phyloP scores from a whole-genome alignment of 2,113 vertebrate genomes.

The Ammodytes dubius region DNA sequence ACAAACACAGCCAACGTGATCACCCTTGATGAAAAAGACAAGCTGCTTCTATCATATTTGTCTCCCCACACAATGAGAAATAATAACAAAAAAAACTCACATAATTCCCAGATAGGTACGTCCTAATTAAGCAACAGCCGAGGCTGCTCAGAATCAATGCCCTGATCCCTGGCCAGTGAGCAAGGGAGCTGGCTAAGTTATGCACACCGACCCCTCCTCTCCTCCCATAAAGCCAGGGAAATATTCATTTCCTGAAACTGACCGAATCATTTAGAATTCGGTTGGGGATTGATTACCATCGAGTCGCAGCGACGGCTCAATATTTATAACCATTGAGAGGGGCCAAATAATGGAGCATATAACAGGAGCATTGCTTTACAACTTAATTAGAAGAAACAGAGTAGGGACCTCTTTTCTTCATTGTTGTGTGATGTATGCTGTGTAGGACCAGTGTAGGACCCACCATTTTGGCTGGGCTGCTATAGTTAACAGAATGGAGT shows the following conservation, averaged over 20 bases:
- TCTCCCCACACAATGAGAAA: constrained; percentile 53
- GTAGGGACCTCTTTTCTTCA: constrained; percentile 79
- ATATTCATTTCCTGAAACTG: constrained; percentile 88
- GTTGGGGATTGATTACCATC: constrained; percentile 89
- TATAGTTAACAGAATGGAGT: constrained; percentile 86
- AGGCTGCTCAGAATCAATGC: constrained; percentile 79
- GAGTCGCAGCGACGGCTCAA: constrained; percentile 82
- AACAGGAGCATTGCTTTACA: constrained; percentile 87
- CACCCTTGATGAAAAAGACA: constrained; percentile 72
- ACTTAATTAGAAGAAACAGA: constrained; percentile 91
- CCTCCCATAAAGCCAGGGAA: constrained; percentile 62
- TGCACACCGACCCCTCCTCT: constrained; percentile 44
- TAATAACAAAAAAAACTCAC: constrained; percentile 20
- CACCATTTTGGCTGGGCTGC: constrained; percentile 78
- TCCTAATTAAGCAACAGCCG: constrained; percentile 84
- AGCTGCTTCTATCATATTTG: constrained; percentile 47
- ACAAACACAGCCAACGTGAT: constrained; percentile 76
- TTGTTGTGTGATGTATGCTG: constrained; percentile 34
- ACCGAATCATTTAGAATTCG: constrained; percentile 88
- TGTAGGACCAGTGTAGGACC: constrained; percentile 79
- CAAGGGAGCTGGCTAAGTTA: constrained; percentile 68
- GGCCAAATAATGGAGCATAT: constrained; percentile 87
- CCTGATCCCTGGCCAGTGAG: constrained; percentile 73
- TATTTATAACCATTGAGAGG: constrained; percentile 88
- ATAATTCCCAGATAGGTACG: constrained; percentile 76